Conservation (phyloP, 2,888 invertebrate species). For the Thera britannica region DNA sequence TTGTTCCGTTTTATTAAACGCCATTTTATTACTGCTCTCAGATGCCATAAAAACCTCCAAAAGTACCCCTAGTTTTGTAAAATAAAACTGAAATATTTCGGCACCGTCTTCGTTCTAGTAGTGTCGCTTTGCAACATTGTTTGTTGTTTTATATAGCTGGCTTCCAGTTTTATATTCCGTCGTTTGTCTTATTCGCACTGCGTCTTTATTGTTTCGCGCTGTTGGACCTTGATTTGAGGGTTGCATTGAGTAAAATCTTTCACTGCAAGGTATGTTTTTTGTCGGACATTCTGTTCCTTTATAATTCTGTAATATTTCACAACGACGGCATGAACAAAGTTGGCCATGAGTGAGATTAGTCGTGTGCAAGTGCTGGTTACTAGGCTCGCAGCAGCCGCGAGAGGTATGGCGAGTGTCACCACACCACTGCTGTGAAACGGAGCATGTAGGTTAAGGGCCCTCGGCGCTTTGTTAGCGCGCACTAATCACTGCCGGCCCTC, state of each 20-base stretch:
- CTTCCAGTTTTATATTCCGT: constrained; percentile 62
- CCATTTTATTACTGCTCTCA: constrained; percentile 60
- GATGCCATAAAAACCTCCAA: constrained; percentile 61
- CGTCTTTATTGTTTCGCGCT: constrained; percentile 59
- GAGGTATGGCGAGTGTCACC: constrained; percentile 62
- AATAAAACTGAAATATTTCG: constrained; percentile 68
- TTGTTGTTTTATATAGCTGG: constrained; percentile 66
- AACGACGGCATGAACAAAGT: constrained; percentile 17
- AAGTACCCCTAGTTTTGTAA: constrained; percentile 65
- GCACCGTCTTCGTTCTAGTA: constrained; percentile 58
- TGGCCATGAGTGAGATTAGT: constrained; percentile 62
- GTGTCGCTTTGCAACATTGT: constrained; percentile 64
- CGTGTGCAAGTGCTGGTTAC: constrained; percentile 57
- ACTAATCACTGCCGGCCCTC: constrained; percentile 82
- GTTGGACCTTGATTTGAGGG: constrained; percentile 58
- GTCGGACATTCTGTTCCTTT: constrained; percentile 4
- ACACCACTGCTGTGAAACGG: constrained; percentile 76
- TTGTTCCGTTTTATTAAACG: constrained; percentile 63
- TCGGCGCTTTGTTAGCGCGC: constrained; percentile 82
- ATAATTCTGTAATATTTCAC: constrained; percentile 21
- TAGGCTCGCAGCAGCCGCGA: constrained; percentile 66
- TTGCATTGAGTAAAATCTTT: constrained; percentile 45
- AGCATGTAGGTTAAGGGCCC: constrained; percentile 83
- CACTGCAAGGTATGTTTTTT: constrained; percentile 30
- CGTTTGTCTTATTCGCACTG: constrained; percentile 60